A percentile compares a stretch with the other conserved stretches of the same genome.
phyloP scores from a whole-genome alignment of 37 sponge, comb jelly and placozoan species.

The Cladorhizidae sp. region DNA sequence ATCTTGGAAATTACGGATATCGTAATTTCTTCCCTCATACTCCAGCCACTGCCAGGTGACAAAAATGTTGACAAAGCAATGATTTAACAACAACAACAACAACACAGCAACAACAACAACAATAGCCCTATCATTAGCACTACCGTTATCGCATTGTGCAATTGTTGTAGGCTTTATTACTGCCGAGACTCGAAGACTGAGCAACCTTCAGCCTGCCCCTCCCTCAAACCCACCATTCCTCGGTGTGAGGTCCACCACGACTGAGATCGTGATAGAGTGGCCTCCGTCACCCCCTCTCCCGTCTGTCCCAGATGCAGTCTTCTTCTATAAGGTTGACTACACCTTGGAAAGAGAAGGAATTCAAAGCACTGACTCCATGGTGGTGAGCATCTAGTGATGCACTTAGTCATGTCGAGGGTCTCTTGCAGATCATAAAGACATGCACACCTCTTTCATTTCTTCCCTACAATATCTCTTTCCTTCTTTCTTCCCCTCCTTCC shows the following conservation, averaged over 20 bases:
- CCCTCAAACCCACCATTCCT: neutral
- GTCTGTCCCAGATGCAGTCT: neutral
- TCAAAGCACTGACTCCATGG: too few species aligned
- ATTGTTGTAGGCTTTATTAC: neutral
- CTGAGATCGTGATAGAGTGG: constrained; percentile 27
- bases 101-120: too few species aligned
- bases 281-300: neutral
- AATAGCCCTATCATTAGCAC: too few species aligned
- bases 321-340: constrained; percentile 20
- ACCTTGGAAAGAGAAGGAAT: neutral
- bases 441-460: neutral
- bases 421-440: too few species aligned
- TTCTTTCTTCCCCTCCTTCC: neutral
- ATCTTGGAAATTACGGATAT: constrained; percentile 9
- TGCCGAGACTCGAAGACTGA: neutral
- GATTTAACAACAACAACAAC: too few species aligned
- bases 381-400: too few species aligned
- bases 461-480: neutral
- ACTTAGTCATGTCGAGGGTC: too few species aligned
- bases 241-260: neutral
- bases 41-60: constrained; percentile 33
- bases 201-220: neutral
- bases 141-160: too few species aligned
- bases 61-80: too few species aligned
- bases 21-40: neutral